Evolutionary conservation across 2,113 vertebrate genomes (phyloP).

Genomic region (Lepidothrix coronata): DNA sequence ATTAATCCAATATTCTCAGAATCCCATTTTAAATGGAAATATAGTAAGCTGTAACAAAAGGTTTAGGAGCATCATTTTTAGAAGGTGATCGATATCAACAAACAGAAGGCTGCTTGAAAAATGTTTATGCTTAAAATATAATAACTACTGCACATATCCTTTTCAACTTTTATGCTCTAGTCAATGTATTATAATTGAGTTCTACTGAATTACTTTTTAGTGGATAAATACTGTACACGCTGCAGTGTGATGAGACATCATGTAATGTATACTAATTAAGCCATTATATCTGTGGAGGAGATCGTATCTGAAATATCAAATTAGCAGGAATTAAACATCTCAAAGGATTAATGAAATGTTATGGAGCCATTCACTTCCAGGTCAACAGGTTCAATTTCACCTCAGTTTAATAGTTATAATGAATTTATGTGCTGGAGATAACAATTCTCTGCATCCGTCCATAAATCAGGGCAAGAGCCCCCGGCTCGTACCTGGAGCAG

Average conservation of each 20-base stretch:
- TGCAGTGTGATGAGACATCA: conserved; percentile 53
- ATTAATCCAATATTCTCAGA: neutral
- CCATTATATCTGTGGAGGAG: conserved; percentile 61
- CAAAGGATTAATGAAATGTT: conserved; percentile 63
- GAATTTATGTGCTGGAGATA: conserved; percentile 41
- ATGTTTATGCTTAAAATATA: conserved; percentile 12
- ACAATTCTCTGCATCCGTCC: neutral
- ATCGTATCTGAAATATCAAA: conserved; percentile 66
- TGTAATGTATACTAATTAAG: conserved; percentile 69
- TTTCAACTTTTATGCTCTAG: neutral
- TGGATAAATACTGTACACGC: conserved; percentile 51
- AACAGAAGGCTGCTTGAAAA: neutral
- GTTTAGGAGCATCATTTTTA: neutral
- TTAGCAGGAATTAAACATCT: conserved; percentile 64
- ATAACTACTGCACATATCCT: neutral
- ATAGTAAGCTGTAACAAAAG: neutral
- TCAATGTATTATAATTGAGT: conserved; percentile 46
- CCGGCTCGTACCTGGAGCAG: neutral
- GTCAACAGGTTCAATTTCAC: conserved; percentile 59
- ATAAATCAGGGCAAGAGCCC: neutral
- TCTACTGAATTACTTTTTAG: conserved; percentile 53
- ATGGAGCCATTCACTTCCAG: conserved; percentile 57
- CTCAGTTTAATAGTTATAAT: conserved; percentile 48
- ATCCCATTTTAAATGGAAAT: neutral
- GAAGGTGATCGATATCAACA: neutral